A percentile compares a stretch with the other conserved stretches of the same genome.
Conservation (phyloP, 2,113 vertebrate genomes). For the Leptobrachium ailaonicum region DNA sequence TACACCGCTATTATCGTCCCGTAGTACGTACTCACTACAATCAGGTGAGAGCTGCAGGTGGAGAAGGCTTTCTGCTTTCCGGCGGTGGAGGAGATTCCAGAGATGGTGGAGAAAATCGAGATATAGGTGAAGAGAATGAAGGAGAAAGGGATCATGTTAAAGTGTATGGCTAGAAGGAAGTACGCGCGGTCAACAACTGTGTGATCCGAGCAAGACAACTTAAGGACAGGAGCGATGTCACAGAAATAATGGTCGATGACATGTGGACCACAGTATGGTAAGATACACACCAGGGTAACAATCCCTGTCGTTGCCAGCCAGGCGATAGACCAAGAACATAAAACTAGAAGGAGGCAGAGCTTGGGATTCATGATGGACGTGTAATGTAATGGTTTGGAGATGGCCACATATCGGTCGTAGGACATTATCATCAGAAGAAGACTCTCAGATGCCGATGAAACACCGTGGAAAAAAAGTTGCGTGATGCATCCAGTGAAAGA, state of each 20-base stretch:
- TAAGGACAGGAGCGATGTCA: no score
- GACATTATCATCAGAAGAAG: slow-evolving; percentile 27
- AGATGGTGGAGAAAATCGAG: no score
- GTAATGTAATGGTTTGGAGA: slow-evolving; percentile 53
- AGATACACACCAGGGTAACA: not conserved
- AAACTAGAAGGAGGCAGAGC: not conserved
- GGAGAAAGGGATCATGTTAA: slow-evolving; percentile 52
- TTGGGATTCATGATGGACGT: slow-evolving; percentile 28
- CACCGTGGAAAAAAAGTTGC: slow-evolving; percentile 7
- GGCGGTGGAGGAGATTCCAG: no score
- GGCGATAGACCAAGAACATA: slow-evolving; percentile 54
- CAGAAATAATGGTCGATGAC: no score
- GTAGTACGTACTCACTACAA: not conserved
- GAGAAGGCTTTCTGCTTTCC: no score
- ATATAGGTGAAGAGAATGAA: slow-evolving; percentile 28
- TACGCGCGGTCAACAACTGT: no score
- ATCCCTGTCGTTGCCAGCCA: slow-evolving; percentile 35
- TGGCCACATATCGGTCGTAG: slow-evolving; percentile 51
- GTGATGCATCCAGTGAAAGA: not conserved
- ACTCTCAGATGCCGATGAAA: not conserved
- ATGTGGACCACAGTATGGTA: no score
- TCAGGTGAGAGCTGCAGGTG: no score
- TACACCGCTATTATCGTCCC: slow-evolving; percentile 53
- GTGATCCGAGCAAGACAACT: no score
- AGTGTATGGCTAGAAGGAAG: slow-evolving; percentile 48